Base-by-base conservation (phyloP, 1,140 invertebrate genomes). In the Drosophila erecta region DNA sequence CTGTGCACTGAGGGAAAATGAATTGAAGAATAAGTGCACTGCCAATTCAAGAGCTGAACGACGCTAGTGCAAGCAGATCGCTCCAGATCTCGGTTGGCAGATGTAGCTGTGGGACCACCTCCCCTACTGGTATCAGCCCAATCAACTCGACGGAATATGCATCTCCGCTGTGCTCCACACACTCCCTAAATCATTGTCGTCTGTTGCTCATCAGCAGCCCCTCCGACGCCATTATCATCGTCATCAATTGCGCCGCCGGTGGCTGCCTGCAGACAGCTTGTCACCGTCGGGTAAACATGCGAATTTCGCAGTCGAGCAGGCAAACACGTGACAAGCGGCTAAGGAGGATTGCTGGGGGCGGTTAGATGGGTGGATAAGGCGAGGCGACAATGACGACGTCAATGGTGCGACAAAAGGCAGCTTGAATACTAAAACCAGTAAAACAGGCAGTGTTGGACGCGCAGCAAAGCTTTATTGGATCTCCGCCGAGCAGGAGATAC, bases 231-330 rank as follows among this genome's bases (percentile, higher is more conserved):
- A 81, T 78, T 80, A 79, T 81, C 86, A 67, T 72, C 86, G 78
- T 90, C 86, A 90, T 90, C 86, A 90, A 90, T 90, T 90, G 72
- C 72, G 71, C 59, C 65, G 72, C 70, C 57, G 50, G 44, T 74
- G 65, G 81, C 78, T 67, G 81, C 78, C 72, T 90, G 81, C 86
- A 90, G 86, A 90, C 86, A 90, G 86, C 81, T 86, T 90, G 86
- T 90, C 86, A 90, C 86, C 86, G 81, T 86, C 76, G 78, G 79
- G 86, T 67, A 90, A 90, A 90, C 86, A 90, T 86, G 76, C 66
- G 81, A 90, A 86, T 90, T 90, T 90, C 79, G 86, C 86, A 81
- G 81, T 86, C 79, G 86, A 90, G 81, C 86, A 69, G 76, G 79
- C 84, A 90, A 79, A 90, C 86, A 90, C 86, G 86, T 90, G 86